Evolutionary conservation across 2,797 vertebrate genomes (phyloP), one percentile per base, ranked within the genome.

Genomic region (Chrosomus eos): DNA sequence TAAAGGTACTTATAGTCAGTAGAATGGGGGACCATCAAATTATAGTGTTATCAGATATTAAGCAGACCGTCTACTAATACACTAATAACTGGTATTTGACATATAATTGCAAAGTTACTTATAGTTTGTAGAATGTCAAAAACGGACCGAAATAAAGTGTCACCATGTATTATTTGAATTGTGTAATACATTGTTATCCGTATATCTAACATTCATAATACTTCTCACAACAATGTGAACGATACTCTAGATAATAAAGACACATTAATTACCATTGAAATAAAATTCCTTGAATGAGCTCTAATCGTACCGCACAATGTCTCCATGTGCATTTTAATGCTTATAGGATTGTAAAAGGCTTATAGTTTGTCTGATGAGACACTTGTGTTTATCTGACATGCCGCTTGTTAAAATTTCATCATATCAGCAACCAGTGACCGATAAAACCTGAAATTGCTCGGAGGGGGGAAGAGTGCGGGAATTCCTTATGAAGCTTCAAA

Each of bases 401-500:
- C 71, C 43, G 84, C 92, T 90, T 90, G 90, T 94, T 89, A 94
- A 95, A 94, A 85, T 95, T 92, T 95, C 90, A 95, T 94, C 92
- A 89, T 93, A 92, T 95, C 94, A 95, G 93, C 94, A 93, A 95
- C 91, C 94, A 95, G 90, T 79, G 2, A 81, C 79, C 74, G 84
- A 95, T 94, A 92, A 94, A 94, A 94, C 88, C 91, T 94, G 92
- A 95, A 94, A 89, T 89, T 19, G 89, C 48, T 75, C 81, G 67
- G 38, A 40, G 40, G 75, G 90, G 51, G 81, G 82, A 87, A 87
- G 3, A 40, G 51, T 70, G 78, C 23, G 53, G 72, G 74, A 87
- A 87, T 81, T 91, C 90, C 90, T 94, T 92, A 93, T 92, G 89
- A 92, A 90, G 89, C 58, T 89, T 90, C 89, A 66, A 89, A 86